These are phyloP conservation scores for Leptinotarsa peninsularis DNA, from an alignment of 2,888 invertebrate genomes.

Conservation along the genomic window DNA sequence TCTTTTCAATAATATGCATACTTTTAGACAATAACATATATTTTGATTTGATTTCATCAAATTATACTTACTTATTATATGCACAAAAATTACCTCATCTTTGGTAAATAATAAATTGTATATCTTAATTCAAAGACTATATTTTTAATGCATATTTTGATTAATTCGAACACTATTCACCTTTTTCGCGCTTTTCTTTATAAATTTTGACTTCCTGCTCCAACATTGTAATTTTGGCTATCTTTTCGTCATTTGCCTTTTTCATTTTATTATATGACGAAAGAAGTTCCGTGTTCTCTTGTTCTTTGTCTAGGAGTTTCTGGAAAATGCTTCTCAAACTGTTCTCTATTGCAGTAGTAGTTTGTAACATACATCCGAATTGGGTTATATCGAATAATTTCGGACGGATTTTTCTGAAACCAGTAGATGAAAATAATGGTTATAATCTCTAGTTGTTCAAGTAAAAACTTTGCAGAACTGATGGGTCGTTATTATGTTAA, in stretches of 20 bases:
- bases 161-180: constrained; percentile 28
- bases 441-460: too few species aligned
- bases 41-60: too few species aligned
- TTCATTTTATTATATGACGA: constrained; percentile 29
- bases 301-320: constrained; percentile 38
- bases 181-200: constrained; percentile 41
- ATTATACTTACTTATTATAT: too few species aligned
- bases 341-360: constrained; percentile 45
- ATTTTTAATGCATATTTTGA: too few species aligned
- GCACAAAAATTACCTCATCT: too few species aligned
- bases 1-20: too few species aligned
- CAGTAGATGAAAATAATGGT: too few species aligned
- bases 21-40: too few species aligned
- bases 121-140: too few species aligned
- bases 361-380: constrained; percentile 52
- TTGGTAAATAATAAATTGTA: too few species aligned
- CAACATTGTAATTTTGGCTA: constrained; percentile 38
- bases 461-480: too few species aligned
- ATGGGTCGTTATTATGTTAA: too few species aligned
- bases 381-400: constrained; percentile 50
- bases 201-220: constrained; percentile 43
- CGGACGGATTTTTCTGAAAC: constrained; percentile 37
- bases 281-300: constrained; percentile 36
- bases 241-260: constrained; percentile 25
- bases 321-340: constrained; percentile 40